Percentiles rank a stretch among this genome's conserved stretches.
Conservation (phyloP, 2,797 vertebrate genomes). For the Xyrichtys novacula region DNA sequence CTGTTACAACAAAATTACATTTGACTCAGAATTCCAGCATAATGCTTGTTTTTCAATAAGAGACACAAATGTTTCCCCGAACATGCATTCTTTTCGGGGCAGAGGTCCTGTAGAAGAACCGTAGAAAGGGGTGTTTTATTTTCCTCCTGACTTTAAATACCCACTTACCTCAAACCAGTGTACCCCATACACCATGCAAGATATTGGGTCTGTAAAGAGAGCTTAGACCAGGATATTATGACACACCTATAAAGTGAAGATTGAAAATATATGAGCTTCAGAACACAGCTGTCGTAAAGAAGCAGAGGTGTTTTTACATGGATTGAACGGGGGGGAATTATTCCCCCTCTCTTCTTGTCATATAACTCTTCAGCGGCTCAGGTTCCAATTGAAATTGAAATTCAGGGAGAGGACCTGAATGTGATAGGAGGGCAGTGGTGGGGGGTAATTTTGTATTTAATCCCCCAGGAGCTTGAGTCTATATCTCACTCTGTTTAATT, state of each 20-base stretch:
- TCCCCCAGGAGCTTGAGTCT: constrained; percentile 23
- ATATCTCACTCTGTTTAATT: constrained; percentile 59
- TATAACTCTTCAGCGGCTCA: constrained; percentile 46
- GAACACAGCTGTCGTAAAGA: constrained; percentile 27
- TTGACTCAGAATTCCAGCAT: not conserved
- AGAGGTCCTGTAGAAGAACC: not conserved
- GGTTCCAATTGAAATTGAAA: constrained; percentile 69
- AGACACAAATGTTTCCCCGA: not conserved
- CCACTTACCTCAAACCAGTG: not conserved
- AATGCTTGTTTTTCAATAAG: not conserved
- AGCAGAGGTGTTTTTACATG: constrained; percentile 31
- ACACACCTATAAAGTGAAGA: constrained; percentile 17
- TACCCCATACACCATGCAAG: constrained; percentile 17
- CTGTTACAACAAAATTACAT: too few relatives aligned
- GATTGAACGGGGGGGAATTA: constrained; percentile 52
- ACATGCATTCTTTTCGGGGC: not conserved
- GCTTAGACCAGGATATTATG: constrained; percentile 36
- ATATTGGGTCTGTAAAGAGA: constrained; percentile 62
- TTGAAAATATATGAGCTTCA: not conserved
- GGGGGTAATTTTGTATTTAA: constrained; percentile 35
- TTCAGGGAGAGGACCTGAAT: constrained; percentile 20
- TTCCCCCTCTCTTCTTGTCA: constrained; percentile 51
- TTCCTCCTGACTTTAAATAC: not conserved
- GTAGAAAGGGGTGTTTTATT: not conserved
- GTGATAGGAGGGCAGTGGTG: constrained; percentile 16